phyloP scores from a whole-genome alignment of 2,888 invertebrate genomes.

The Ormyrus labotus region DNA sequence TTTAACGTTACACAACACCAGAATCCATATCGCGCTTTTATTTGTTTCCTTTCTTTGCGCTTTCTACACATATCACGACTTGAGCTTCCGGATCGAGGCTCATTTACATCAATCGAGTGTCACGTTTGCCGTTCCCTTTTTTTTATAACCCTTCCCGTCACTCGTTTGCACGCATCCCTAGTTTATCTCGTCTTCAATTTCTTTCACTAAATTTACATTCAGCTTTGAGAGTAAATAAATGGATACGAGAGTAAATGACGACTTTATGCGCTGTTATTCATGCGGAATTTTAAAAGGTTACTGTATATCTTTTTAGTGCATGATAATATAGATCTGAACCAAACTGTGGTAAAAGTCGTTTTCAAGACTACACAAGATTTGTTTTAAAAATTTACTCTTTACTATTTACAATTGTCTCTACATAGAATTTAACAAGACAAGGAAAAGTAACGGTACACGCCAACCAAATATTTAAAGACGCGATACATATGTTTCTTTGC shows the following conservation, averaged over 20 bases:
- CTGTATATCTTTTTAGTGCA: constrained; percentile 13
- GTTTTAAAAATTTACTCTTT: constrained; percentile 27
- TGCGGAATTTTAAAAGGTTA: not conserved
- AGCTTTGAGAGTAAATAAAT: constrained; percentile 45
- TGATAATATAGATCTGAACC: not conserved
- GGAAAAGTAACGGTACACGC: constrained; percentile 34
- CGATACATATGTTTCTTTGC: constrained; percentile 9
- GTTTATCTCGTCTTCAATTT: not conserved
- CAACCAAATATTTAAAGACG: constrained; percentile 39
- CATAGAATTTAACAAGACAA: constrained; percentile 48
- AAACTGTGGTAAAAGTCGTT: constrained; percentile 8
- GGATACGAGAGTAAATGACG: constrained; percentile 38
- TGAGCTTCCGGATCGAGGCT: constrained; percentile 10
- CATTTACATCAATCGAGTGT: not conserved
- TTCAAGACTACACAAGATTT: constrained; percentile 25
- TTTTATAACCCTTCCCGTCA: not conserved
- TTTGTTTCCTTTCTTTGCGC: not conserved
- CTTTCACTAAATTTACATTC: constrained; percentile 29
- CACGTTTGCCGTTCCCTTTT: not conserved
- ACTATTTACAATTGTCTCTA: constrained; percentile 38
- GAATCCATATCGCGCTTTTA: constrained; percentile 32
- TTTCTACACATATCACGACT: constrained; percentile 29
- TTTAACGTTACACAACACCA: constrained; percentile 66
- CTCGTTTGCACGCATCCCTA: constrained; percentile 1
- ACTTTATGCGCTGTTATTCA: constrained; percentile 10